A percentile compares a stretch with the other conserved stretches of the same genome.
These are phyloP conservation scores for Chelonoidis abingdonii DNA, from an alignment of 2,113 vertebrate species.

Conservation along the genomic window DNA sequence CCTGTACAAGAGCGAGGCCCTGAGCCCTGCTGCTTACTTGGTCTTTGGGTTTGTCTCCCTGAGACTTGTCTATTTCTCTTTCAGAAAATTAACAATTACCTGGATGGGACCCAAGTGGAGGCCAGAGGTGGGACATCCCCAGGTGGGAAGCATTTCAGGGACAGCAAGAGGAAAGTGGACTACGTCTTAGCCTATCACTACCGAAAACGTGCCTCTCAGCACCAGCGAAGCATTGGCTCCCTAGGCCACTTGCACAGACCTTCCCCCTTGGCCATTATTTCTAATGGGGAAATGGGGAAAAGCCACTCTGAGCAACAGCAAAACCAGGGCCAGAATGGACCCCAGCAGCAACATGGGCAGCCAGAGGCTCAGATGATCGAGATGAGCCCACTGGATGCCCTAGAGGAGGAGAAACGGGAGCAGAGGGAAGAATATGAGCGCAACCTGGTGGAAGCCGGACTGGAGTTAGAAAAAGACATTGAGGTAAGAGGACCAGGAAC, in stretches of 20 bases:
- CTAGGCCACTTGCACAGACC: accelerated
- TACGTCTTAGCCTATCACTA: slow-evolving; percentile 93
- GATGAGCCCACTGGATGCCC: slow-evolving; percentile 70
- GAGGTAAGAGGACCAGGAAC: slow-evolving; percentile 70
- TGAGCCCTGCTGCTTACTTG: accelerated
- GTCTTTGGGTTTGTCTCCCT: neutral
- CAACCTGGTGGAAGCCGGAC: slow-evolving; percentile 87
- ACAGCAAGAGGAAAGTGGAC: slow-evolving; percentile 93
- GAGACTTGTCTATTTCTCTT: neutral
- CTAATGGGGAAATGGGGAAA: slow-evolving; percentile 80
- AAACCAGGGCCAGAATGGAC: neutral
- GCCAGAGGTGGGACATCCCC: neutral
- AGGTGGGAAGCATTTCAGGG: slow-evolving; percentile 85
- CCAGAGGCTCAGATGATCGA: slow-evolving; percentile 50
- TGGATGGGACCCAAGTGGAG: slow-evolving; percentile 58
- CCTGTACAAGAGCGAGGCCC: accelerated
- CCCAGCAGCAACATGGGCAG: neutral
- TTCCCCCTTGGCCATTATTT: slow-evolving; percentile 72
- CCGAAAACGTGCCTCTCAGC: slow-evolving; percentile 76
- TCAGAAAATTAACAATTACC: slow-evolving; percentile 85
- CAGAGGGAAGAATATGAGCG: slow-evolving; percentile 93
- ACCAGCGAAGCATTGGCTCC: neutral
- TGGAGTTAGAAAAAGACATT: slow-evolving; percentile 91
- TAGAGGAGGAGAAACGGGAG: slow-evolving; percentile 85
- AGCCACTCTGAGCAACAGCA: slow-evolving; percentile 10